Percentiles rank a stretch among this genome's conserved stretches.
Conservation (phyloP, 2,888 invertebrate species). For the Lithophane ornitopus region DNA sequence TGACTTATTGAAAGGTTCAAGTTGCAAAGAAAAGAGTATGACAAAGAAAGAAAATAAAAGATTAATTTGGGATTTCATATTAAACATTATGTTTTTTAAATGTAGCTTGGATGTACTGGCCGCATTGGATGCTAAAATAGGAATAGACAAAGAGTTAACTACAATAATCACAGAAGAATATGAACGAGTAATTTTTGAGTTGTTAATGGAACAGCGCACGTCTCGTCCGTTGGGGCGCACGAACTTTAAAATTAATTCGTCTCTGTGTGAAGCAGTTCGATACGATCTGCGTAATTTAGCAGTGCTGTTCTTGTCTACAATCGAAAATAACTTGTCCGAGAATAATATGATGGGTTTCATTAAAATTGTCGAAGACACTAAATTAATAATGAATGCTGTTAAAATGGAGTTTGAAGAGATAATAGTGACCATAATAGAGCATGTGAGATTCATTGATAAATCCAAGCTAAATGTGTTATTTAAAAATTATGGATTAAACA, state of each 20-base stretch:
- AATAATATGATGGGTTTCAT: constrained; percentile 22
- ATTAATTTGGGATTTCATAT: constrained; percentile 9
- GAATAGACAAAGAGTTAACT: neutral
- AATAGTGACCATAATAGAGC: constrained; percentile 8
- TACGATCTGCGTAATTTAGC: constrained; percentile 6
- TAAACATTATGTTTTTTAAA: constrained; percentile 29
- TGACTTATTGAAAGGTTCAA: constrained; percentile 15
- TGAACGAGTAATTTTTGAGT: neutral
- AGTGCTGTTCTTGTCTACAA: constrained; percentile 1
- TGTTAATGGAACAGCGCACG: constrained; percentile 8
- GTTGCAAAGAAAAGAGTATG: neutral
- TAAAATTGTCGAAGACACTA: constrained; percentile 15
- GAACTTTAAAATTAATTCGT: constrained; percentile 16
- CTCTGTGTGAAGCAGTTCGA: constrained; percentile 22
- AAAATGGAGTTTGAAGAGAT: constrained; percentile 32
- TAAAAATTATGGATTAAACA: neutral
- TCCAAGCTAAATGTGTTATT: constrained; percentile 17
- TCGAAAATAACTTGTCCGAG: neutral
- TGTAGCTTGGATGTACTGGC: constrained; percentile 10
- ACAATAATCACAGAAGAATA: neutral
- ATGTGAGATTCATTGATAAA: neutral
- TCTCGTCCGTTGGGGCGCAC: too few relatives aligned
- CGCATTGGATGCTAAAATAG: constrained; percentile 18
- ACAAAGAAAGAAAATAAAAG: neutral
- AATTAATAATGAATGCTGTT: constrained; percentile 24